Evolutionary conservation across 1,140 invertebrate species (phyloP).

Genomic region (Halotydeus destructor): DNA sequence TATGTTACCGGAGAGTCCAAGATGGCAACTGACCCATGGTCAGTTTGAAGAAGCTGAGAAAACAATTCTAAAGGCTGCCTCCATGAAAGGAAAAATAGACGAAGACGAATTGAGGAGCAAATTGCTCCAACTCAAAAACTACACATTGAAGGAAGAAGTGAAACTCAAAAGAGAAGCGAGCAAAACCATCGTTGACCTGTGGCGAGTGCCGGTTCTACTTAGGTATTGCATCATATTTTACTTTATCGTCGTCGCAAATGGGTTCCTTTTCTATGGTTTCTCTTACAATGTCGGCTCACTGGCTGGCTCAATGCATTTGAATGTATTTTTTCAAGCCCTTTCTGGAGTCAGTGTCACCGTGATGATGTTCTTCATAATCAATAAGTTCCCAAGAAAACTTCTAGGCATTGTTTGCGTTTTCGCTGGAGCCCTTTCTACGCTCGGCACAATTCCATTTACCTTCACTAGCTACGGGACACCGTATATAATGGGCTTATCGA

Average conservation of each 20-base stretch:
- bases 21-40: not conserved
- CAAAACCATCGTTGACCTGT: conserved; percentile 9
- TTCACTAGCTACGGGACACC: not conserved
- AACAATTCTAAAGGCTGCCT: conserved; percentile 2
- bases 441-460: not conserved
- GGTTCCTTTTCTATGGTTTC: conserved; percentile 55
- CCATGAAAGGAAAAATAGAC: not conserved
- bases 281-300: conserved; percentile 53
- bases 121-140: too few relatives aligned
- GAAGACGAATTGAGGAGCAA: not conserved
- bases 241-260: conserved; percentile 38
- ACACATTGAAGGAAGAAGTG: too few relatives aligned
- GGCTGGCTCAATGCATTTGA: conserved; percentile 42
- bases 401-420: not conserved
- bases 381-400: not conserved
- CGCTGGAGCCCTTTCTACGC: not conserved
- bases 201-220: conserved; percentile 9
- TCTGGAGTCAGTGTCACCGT: conserved; percentile 55
- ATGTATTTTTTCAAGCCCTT: conserved; percentile 46
- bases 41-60: not conserved
- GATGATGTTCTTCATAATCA: conserved; percentile 32
- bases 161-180: conserved; percentile 3
- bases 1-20: not conserved
- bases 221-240: conserved; percentile 12
- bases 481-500: conserved; percentile 29